phyloP scores from a whole-genome alignment of 2,113 vertebrate genomes.

The Dicaeum eximium region DNA sequence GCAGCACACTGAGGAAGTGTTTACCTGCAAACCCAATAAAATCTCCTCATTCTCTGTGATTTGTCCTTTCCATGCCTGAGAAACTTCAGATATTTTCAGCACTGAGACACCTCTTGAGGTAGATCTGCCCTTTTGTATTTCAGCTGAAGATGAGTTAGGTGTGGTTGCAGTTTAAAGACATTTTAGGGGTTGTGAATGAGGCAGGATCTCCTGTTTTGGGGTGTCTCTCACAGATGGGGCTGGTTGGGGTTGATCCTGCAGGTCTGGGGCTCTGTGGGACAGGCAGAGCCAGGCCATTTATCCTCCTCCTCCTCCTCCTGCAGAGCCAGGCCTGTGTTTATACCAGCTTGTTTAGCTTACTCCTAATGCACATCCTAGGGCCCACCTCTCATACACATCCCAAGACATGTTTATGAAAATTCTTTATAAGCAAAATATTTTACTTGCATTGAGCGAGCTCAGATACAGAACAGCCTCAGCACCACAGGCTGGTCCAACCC shows the following conservation, averaged over 20 bases:
- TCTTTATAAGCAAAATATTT: conserved; percentile 79
- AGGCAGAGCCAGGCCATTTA: conserved; percentile 41
- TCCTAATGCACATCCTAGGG: conserved; percentile 72
- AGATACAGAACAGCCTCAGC: conserved; percentile 43
- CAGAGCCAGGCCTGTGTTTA: conserved; percentile 73
- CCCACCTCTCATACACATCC: conserved; percentile 67
- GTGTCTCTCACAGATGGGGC: background rate
- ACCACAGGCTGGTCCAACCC: background rate
- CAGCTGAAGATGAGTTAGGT: background rate
- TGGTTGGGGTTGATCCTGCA: background rate
- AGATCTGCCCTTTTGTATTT: background rate
- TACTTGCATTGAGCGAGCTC: conserved; percentile 66
- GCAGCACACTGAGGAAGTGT: background rate
- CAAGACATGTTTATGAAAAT: conserved; percentile 79
- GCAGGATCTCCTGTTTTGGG: background rate
- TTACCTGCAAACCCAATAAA: background rate
- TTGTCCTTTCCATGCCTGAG: background rate
- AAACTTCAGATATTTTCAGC: background rate
- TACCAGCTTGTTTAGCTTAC: conserved; percentile 71
- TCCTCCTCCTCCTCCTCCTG: conserved; percentile 54
- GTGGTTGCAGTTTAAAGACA: background rate
- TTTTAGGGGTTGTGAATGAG: background rate
- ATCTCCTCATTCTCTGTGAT: background rate
- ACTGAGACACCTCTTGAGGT: fast-evolving
- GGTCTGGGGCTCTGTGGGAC: background rate